phyloP scores from a whole-genome alignment of 1,140 invertebrate species.

The Oedothorax gibbosus region DNA sequence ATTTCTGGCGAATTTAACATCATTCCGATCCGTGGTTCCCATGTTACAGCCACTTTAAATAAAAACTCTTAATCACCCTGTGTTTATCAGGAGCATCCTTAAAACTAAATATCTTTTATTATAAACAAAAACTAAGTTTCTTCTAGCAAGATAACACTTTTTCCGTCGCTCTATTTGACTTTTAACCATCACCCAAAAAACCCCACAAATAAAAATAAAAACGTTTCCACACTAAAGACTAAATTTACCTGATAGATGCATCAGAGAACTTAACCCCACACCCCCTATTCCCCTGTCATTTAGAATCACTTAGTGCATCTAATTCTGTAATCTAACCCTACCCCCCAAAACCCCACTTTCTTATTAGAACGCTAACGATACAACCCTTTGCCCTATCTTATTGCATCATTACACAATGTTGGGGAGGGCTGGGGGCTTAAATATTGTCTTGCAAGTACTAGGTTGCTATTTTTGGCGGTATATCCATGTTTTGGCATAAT shows the following conservation, averaged over 20 bases:
- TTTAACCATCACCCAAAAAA: conserved; percentile 18
- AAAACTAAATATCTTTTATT: too few species aligned
- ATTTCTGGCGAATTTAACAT: too few species aligned
- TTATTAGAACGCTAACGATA: conserved; percentile 7
- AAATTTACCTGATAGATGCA: conserved; percentile 30
- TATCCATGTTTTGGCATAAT: too few species aligned
- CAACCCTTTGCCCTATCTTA: conserved; percentile 23
- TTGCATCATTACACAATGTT: conserved; percentile 36
- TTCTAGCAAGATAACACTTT: too few species aligned
- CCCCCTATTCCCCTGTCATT: conserved; percentile 37
- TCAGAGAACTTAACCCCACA: conserved; percentile 8
- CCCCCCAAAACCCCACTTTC: not conserved
- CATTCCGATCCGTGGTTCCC: too few species aligned
- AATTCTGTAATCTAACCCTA: conserved; percentile 47
- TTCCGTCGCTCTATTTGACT: too few species aligned
- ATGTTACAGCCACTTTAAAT: too few species aligned
- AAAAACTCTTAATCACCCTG: too few species aligned
- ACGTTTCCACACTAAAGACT: not conserved
- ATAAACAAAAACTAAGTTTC: too few species aligned
- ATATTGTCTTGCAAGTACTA: not conserved
- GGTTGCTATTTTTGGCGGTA: too few species aligned
- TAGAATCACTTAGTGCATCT: conserved; percentile 55
- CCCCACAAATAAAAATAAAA: not conserved
- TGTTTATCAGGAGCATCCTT: too few species aligned
- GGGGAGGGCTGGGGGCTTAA: not conserved